Evolutionary conservation across 2,797 vertebrate genomes (phyloP).

Genomic region (Cuniculus paca): DNA sequence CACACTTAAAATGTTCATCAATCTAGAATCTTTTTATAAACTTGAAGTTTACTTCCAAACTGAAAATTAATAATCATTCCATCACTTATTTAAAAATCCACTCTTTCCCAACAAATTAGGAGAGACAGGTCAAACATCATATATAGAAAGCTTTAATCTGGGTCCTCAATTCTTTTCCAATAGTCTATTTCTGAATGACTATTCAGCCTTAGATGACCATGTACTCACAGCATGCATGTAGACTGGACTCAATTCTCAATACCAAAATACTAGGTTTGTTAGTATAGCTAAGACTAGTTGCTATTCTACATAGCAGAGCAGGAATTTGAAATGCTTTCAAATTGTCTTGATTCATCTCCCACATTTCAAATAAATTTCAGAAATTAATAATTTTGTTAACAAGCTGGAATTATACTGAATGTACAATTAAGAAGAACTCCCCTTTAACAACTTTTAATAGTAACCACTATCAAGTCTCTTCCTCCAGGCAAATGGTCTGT

Average conservation of each 20-base stretch:
- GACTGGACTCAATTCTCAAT: too few species aligned
- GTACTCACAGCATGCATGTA: too few species aligned
- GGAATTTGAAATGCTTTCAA: not conserved
- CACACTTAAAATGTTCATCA: slow-evolving; percentile 13
- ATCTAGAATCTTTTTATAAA: not conserved
- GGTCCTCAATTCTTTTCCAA: not conserved
- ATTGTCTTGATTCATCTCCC: not conserved
- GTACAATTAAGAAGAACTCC: not conserved
- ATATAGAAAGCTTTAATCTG: not conserved
- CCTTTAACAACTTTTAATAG: not conserved
- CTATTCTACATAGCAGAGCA: not conserved
- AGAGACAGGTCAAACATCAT: not conserved
- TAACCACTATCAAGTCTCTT: not conserved
- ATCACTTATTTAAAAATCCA: not conserved
- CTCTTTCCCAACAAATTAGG: not conserved
- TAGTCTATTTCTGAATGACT: not conserved
- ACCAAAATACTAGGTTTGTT: not conserved
- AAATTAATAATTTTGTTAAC: slow-evolving; percentile 15
- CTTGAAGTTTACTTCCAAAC: not conserved
- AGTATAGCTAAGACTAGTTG: not conserved
- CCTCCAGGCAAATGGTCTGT: not conserved
- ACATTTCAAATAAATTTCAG: not conserved
- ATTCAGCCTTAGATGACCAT: too few species aligned
- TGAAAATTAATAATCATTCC: not conserved
- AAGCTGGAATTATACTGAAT: not conserved